These are phyloP conservation scores for Diplosoma virens DNA, from an alignment of 23 tunicate species.

Conservation along the genomic window DNA sequence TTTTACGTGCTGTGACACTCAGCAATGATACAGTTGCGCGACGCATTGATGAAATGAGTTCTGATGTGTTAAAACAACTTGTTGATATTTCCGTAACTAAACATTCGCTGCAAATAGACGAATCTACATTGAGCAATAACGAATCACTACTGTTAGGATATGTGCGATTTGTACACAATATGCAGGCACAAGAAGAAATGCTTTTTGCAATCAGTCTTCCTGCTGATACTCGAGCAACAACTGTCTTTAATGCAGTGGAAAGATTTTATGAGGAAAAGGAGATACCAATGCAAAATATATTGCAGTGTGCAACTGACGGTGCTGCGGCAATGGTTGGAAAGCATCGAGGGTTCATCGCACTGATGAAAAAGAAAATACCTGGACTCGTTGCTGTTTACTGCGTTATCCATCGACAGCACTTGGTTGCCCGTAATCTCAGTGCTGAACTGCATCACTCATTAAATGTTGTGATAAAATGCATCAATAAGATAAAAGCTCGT, in stretches of 20 bases:
- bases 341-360: constrained; percentile 45
- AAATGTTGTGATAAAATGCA: constrained; percentile 17
- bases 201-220: constrained; percentile 14
- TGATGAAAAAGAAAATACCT: constrained; percentile 13
- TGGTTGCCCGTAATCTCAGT: constrained; percentile 37
- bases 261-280: background rate
- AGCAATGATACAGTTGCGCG: constrained; percentile 26
- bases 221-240: constrained; percentile 41
- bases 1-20: constrained; percentile 28
- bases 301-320: too few species aligned
- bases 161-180: constrained; percentile 46
- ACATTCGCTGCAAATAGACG: constrained; percentile 23
- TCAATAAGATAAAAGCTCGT: constrained; percentile 39
- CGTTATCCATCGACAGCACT: constrained; percentile 53
- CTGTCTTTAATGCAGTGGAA: too few species aligned
- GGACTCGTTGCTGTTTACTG: constrained; percentile 26
- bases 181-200: constrained; percentile 26
- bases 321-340: too few species aligned
- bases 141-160: constrained; percentile 38
- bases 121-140: constrained; percentile 16
- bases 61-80: constrained; percentile 17
- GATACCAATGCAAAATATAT: constrained; percentile 23
- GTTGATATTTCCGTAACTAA: constrained; percentile 12
- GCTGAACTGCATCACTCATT: constrained; percentile 22
- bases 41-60: constrained; percentile 21